A percentile compares a stretch with the other conserved stretches of the same genome.
Conservation (phyloP, 2,113 vertebrate species). For the Nibea albiflora region DNA sequence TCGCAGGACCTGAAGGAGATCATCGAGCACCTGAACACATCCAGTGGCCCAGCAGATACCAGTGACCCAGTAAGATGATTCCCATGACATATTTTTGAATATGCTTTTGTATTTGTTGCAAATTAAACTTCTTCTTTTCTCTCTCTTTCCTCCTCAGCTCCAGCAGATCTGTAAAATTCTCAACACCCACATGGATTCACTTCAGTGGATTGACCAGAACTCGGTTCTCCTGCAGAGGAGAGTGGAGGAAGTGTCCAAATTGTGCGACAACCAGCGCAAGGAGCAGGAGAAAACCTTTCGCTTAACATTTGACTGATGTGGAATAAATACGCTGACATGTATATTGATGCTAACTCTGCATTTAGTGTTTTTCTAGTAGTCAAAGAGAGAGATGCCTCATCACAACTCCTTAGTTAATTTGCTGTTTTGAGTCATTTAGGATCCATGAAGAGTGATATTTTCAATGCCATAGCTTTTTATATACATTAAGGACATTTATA, state of each 20-base stretch:
- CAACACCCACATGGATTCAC: slow-evolving; percentile 97
- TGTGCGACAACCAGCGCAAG: slow-evolving; percentile 93
- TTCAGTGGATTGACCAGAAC: slow-evolving; percentile 98
- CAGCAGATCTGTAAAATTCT: slow-evolving; percentile 99
- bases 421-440: neutral
- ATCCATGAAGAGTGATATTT: slow-evolving; percentile 43
- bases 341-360: slow-evolving; percentile 5
- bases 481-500: neutral
- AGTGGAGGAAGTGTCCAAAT: slow-evolving; percentile 94
- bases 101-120: neutral
- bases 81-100: neutral
- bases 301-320: slow-evolving; percentile 86
- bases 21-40: slow-evolving; percentile 90
- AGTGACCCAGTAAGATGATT: slow-evolving; percentile 85
- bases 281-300: slow-evolving; percentile 95
- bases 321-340: neutral
- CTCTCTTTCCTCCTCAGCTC: slow-evolving; percentile 80
- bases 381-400: neutral
- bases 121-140: neutral
- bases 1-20: slow-evolving; percentile 95
- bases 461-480: slow-evolving; percentile 44
- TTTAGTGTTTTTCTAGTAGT: neutral
- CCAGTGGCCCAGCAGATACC: slow-evolving; percentile 84
- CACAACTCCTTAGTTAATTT: neutral
- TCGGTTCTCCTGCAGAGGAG: slow-evolving; percentile 94